A percentile compares a stretch with the other conserved stretches of the same genome.
phyloP scores from a whole-genome alignment of 2,797 vertebrate genomes.

The Tragopan temminckii region DNA sequence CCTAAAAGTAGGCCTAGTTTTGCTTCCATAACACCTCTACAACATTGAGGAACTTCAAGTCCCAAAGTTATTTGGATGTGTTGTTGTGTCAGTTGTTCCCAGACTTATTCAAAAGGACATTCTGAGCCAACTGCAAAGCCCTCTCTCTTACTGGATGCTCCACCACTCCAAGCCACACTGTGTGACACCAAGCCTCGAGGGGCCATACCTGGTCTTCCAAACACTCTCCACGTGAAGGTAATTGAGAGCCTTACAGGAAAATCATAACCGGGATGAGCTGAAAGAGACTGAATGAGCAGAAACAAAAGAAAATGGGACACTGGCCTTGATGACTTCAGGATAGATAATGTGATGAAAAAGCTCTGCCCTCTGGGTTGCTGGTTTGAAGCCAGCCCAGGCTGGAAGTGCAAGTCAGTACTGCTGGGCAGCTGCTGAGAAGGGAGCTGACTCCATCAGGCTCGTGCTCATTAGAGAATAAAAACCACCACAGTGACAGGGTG shows the following conservation, averaged over 20 bases:
- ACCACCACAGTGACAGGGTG: not conserved
- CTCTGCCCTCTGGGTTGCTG: conserved; percentile 12
- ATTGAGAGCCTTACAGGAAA: not conserved
- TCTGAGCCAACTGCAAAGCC: not conserved
- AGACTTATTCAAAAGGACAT: not conserved
- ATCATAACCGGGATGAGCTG: not conserved
- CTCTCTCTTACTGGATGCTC: not conserved
- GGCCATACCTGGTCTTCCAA: not conserved
- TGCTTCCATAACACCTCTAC: not conserved
- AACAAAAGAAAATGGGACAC: conserved; percentile 19
- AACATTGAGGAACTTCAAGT: not conserved
- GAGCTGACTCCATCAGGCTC: not conserved
- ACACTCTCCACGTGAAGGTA: not conserved
- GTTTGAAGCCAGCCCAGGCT: conserved; percentile 34
- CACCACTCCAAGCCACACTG: rapidly evolving
- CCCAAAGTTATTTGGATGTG: not conserved
- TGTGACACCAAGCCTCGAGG: not conserved
- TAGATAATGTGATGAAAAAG: conserved; percentile 7
- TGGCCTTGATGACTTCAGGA: conserved; percentile 1
- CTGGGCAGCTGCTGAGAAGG: not conserved
- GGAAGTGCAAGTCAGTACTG: conserved; percentile 7
- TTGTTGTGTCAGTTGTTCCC: not conserved
- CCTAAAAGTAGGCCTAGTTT: not conserved
- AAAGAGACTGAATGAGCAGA: not conserved
- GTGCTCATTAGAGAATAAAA: not conserved